A percentile compares a stretch with the other conserved stretches of the same genome.
These are phyloP conservation scores for chimpanzee (Pan troglodytes) DNA, from an alignment of 2,113 vertebrate genomes.

Conservation along the genomic window NHGRI_mPanTro3-v2.1_pri NC_072403.2:41818001-41818500, in stretches of 20 bases:
- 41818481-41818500: too few relatives aligned
- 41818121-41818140: background rate
- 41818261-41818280: background rate
- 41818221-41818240: background rate
- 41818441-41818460: too few relatives aligned
- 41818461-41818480: too few relatives aligned
- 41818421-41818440: too few relatives aligned
- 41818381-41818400: too few relatives aligned
- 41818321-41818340: too few relatives aligned
- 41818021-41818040: background rate
- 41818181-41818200: background rate
- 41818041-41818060: background rate
- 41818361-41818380: too few relatives aligned
- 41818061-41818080: background rate
- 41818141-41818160: background rate
- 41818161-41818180: background rate
- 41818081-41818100: background rate
- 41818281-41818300: too few relatives aligned
- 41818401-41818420: too few relatives aligned
- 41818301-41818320: too few relatives aligned
- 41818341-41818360: too few relatives aligned
- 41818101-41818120: background rate
- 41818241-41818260: background rate
- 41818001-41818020: background rate
- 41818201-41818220: background rate